phyloP scores from a whole-genome alignment of 2,797 vertebrate species.

The Anguilla pacifica region DNA sequence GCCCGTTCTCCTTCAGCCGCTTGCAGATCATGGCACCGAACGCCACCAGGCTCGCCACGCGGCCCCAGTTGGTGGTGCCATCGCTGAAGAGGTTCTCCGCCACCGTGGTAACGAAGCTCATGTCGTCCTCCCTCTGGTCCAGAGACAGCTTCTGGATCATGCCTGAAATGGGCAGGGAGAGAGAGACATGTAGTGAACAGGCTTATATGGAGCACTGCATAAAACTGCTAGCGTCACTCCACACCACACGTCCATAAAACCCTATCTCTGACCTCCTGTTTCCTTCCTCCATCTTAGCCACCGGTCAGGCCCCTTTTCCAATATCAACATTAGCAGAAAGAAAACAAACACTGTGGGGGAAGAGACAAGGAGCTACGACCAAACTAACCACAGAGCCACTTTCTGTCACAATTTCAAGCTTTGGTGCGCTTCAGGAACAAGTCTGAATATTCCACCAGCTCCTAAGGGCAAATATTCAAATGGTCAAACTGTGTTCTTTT shows the following conservation, averaged over 20 bases:
- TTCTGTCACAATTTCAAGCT: neutral
- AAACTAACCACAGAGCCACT: neutral
- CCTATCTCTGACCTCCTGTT: too few species aligned
- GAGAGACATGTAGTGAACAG: neutral
- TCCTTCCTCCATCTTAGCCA: neutral
- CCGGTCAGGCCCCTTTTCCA: neutral
- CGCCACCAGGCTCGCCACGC: conserved; percentile 82
- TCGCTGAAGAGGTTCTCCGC: conserved; percentile 81
- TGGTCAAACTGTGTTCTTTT: neutral
- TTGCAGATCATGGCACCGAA: conserved; percentile 84
- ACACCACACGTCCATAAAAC: too few species aligned
- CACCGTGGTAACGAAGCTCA: conserved; percentile 70
- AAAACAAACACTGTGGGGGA: neutral
- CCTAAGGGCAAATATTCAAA: neutral
- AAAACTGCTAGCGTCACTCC: too few species aligned
- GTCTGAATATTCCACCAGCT: too few species aligned
- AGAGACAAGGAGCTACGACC: neutral
- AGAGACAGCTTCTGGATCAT: conserved; percentile 81
- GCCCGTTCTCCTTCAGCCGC: conserved; percentile 71
- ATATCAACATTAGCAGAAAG: too few species aligned
- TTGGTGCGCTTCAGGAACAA: neutral
- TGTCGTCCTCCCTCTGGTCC: conserved; percentile 65
- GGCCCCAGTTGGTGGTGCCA: conserved; percentile 89
- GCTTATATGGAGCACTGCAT: neutral
- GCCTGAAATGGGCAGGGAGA: conserved; percentile 62